These are phyloP conservation scores for Holotrichia oblita DNA, from an alignment of 1,140 invertebrate genomes.

Conservation along the genomic window DNA sequence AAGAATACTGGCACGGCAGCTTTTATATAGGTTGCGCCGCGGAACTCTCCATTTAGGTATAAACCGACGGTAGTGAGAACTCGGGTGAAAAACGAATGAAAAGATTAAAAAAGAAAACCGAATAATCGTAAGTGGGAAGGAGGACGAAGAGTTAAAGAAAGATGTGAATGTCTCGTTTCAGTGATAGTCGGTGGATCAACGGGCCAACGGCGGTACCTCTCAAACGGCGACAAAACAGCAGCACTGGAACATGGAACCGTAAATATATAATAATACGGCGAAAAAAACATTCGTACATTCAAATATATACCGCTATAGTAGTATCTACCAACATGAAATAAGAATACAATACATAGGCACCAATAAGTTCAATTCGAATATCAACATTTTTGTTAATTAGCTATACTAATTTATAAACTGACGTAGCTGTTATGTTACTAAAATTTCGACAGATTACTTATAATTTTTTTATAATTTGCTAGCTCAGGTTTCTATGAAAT, in stretches of 20 bases:
- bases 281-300: not conserved
- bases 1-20: not conserved
- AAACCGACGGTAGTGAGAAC: not conserved
- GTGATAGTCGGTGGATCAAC: not conserved
- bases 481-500: no score
- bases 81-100: not conserved
- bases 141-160: not conserved
- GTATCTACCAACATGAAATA: not conserved
- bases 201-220: not conserved
- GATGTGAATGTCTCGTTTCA: not conserved
- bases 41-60: not conserved
- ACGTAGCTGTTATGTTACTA: no score
- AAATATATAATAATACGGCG: not conserved
- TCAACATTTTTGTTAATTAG: no score
- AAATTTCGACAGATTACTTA: no score
- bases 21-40: not conserved
- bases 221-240: constrained; percentile 2
- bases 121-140: not conserved
- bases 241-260: not conserved
- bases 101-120: not conserved
- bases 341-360: no score
- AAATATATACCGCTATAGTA: not conserved
- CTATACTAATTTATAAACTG: no score
- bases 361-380: no score
- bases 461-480: no score